A percentile compares a stretch with the other conserved stretches of the same genome.
phyloP scores from a whole-genome alignment of 2,888 invertebrate species.

The Listrodromus nycthemerus region DNA sequence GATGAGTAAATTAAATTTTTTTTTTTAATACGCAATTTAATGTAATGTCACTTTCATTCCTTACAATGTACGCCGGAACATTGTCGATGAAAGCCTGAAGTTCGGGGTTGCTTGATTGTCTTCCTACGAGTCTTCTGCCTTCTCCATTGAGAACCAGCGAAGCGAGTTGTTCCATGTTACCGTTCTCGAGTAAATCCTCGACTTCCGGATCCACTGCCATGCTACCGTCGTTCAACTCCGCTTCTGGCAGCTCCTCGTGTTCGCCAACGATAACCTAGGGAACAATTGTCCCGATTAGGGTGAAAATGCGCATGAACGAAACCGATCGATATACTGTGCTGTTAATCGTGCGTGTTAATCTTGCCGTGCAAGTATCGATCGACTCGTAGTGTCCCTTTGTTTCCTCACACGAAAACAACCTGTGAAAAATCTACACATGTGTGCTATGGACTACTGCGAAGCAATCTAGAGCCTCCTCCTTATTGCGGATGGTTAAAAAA shows the following conservation, averaged over 20 bases:
- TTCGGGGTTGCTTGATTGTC: conserved; percentile 90
- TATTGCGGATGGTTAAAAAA: background rate
- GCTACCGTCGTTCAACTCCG: conserved; percentile 76
- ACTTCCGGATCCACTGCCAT: conserved; percentile 87
- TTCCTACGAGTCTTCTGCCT: conserved; percentile 91
- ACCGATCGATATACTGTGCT: conserved; percentile 74
- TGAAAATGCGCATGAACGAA: conserved; percentile 72
- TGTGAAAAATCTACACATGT: conserved; percentile 28
- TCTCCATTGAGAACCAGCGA: conserved; percentile 95
- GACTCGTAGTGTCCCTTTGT: conserved; percentile 49
- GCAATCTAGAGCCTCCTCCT: conserved; percentile 28
- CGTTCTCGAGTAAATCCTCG: conserved; percentile 88
- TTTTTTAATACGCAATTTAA: background rate
- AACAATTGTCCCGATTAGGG: conserved; percentile 58
- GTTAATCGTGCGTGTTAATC: conserved; percentile 76
- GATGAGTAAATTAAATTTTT: background rate
- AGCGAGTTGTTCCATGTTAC: conserved; percentile 96
- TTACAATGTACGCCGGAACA: conserved; percentile 94
- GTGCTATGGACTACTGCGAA: conserved; percentile 36
- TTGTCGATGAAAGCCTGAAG: conserved; percentile 95
- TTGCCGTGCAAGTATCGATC: conserved; percentile 72
- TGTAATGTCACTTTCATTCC: background rate
- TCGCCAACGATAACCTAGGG: conserved; percentile 79
- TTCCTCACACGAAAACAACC: conserved; percentile 9
- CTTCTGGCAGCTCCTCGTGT: conserved; percentile 76